These are phyloP conservation scores for Paracanthobrama guichenoti DNA, from an alignment of 2,113 vertebrate species.

Conservation along the genomic window DNA sequence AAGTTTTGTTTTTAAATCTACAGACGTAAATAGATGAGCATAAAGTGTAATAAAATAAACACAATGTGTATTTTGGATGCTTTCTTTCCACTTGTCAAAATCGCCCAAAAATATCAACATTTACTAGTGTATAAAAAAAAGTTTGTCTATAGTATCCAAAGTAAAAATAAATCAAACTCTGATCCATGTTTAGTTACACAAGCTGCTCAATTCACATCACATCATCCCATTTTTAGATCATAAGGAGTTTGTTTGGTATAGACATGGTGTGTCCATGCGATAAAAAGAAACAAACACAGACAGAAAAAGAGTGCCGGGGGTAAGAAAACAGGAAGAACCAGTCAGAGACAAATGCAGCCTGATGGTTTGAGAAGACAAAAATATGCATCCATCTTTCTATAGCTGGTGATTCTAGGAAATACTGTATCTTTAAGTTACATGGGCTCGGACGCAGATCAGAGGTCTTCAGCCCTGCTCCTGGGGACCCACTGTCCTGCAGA, in stretches of 20 bases:
- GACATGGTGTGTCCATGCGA: not conserved
- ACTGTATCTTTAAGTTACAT: not conserved
- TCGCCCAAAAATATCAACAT: not conserved
- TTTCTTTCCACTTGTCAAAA: not conserved
- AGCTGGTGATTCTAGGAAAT: not conserved
- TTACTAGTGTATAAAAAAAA: too few relatives aligned
- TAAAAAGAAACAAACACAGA: not conserved
- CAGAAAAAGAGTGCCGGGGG: not conserved
- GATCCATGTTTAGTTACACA: not conserved
- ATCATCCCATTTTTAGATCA: not conserved
- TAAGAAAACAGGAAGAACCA: slow-evolving; percentile 37
- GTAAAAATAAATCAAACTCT: not conserved
- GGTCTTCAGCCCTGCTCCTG: too few relatives aligned
- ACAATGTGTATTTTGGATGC: not conserved
- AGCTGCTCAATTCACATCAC: not conserved
- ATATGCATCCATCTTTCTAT: not conserved
- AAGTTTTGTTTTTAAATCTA: too few relatives aligned
- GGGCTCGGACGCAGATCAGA: too few relatives aligned
- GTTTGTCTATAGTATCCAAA: not conserved
- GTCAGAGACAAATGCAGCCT: not conserved
- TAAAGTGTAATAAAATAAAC: not conserved
- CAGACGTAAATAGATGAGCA: not conserved
- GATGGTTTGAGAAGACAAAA: not conserved
- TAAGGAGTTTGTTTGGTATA: not conserved
- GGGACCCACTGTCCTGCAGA: too few relatives aligned